Evolutionary conservation across 2,113 vertebrate genomes (phyloP), one percentile per base, ranked within the genome.

Genomic region (Sylvietta virens): DNA sequence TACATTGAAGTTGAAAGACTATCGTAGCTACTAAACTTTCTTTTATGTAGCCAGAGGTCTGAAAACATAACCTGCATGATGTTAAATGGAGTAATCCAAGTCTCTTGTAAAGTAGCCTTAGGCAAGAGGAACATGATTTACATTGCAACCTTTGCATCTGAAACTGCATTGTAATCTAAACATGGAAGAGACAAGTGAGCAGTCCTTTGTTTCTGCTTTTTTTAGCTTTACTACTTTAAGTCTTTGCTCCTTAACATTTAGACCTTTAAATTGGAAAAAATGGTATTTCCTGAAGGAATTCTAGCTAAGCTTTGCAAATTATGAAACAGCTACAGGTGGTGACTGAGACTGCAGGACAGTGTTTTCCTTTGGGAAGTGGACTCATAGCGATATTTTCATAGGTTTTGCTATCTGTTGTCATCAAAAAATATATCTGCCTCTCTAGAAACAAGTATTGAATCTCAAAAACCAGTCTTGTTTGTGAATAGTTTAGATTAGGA

Each of bases 151-250:
- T 79, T 88, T 51, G 69, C 40, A 60, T 86, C 13, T 3, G 1
- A 90, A 94, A 71, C 22, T 74, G 16, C 44, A 31, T 19, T 64
- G 15, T 82, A 54, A 40, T 69, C 45, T 80, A 76, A 85, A 90
- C 15, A 21, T 13, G 44, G 22, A 33, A 88, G 48, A 73, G 31
- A 64, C 13, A 54, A 1, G 3, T 0, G 0, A 74, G 42, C 17
- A 39, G 7, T 64, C 44, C 31, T 89, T 73, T 1, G 1, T 57
- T 95, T 70, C 47, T 74, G n/a, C 30, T 58, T 71, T 58, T 58
- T 70, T 73, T 33, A 79, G 13, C 51, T 88, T 76, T 47, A 44
- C 22, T 78, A 42, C 26, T 61, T 90, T 60, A 35, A 48, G 7
- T 54, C 39, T 31, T 84, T 44, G n/a, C 73, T 81, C 50, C 42